phyloP scores from a whole-genome alignment of 2,113 vertebrate genomes.

The Triplophysa siluroides region DNA sequence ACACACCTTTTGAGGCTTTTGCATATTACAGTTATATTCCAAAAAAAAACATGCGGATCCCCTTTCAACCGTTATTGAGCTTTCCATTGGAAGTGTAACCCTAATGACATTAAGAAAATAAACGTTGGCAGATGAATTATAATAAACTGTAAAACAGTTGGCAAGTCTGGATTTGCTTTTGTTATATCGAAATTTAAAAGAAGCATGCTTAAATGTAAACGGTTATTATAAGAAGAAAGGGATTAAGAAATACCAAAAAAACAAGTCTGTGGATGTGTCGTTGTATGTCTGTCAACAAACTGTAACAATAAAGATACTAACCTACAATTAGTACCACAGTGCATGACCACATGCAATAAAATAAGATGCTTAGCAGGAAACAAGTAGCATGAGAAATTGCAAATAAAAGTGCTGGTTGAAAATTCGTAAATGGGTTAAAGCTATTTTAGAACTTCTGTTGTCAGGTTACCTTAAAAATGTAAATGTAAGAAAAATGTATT shows the following conservation, averaged over 20 bases:
- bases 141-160: background rate
- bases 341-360: background rate
- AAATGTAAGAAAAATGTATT: too few relatives aligned
- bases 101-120: too few relatives aligned
- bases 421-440: background rate
- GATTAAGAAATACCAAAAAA: background rate
- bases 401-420: too few relatives aligned
- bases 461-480: too few relatives aligned
- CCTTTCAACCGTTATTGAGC: background rate
- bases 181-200: conserved; percentile 8
- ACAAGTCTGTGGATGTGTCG: background rate
- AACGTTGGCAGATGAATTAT: too few relatives aligned
- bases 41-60: background rate
- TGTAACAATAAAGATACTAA: background rate
- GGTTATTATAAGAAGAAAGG: background rate
- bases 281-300: conserved; percentile 10
- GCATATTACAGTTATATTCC: background rate
- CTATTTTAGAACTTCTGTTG: background rate
- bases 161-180: background rate
- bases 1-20: conserved; percentile 14
- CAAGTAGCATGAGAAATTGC: too few relatives aligned
- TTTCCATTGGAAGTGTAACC: background rate
- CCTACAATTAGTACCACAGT: background rate
- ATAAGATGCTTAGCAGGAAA: too few relatives aligned
- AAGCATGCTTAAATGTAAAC: conserved; percentile 7